These are phyloP conservation scores for Rousettus madagascariensis DNA, from an alignment of 2,797 vertebrate genomes.

Conservation along the genomic window DNA sequence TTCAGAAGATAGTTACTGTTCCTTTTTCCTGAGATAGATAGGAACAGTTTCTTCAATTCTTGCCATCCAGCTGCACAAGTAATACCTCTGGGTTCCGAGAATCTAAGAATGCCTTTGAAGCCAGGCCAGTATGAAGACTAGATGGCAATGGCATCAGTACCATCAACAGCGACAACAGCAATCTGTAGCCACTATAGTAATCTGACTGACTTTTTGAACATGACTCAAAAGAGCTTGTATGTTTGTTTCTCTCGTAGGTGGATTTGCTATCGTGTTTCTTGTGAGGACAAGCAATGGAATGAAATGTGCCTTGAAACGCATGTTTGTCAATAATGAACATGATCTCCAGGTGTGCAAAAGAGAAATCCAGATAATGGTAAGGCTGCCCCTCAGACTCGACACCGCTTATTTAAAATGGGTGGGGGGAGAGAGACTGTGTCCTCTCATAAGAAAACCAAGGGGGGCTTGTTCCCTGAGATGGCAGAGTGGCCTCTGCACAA, in stretches of 20 bases:
- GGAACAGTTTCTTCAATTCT: not conserved
- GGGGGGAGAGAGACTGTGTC: not conserved
- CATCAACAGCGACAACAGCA: not conserved
- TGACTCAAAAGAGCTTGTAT: constrained; percentile 42
- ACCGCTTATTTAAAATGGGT: not conserved
- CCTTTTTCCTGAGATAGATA: not conserved
- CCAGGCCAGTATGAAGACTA: not conserved
- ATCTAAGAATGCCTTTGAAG: not conserved
- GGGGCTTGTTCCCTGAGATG: not conserved
- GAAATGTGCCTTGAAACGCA: constrained; percentile 97
- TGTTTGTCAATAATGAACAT: constrained; percentile 99
- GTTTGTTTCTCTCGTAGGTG: constrained; percentile 87
- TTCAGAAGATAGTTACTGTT: constrained; percentile 16
- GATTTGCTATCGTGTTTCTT: constrained; percentile 98
- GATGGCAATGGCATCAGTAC: not conserved
- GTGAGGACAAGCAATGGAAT: constrained; percentile 95
- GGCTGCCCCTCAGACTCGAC: constrained; percentile 53
- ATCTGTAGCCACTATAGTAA: not conserved
- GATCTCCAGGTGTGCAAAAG: constrained; percentile 97
- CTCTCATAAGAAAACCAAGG: not conserved
- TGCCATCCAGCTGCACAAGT: not conserved
- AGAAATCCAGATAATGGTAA: constrained; percentile 99
- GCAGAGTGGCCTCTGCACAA: not conserved
- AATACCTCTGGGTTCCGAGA: not conserved
- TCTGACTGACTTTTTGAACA: not conserved